These are phyloP conservation scores for Cephalotes varians DNA, from an alignment of 2,888 invertebrate genomes.

Conservation along the genomic window DNA sequence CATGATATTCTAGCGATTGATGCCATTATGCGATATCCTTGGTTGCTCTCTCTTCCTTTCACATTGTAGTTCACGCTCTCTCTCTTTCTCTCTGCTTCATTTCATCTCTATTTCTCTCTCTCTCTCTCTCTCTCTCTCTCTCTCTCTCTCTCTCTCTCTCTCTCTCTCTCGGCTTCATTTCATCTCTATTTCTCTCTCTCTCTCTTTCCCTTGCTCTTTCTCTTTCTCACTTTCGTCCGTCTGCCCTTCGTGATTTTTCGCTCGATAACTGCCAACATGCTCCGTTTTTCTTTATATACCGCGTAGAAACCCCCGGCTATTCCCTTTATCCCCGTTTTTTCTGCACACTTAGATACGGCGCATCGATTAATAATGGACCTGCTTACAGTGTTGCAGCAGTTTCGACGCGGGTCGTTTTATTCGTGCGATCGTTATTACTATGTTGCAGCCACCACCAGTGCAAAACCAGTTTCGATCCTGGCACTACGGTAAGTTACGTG, in stretches of 20 bases:
- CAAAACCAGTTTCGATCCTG: constrained; percentile 54
- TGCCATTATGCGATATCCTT: constrained; percentile 21
- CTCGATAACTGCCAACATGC: constrained; percentile 29
- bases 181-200: no score
- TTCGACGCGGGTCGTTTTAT: constrained; percentile 48
- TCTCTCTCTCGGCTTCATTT: no score
- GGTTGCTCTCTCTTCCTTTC: not conserved
- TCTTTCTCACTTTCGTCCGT: not conserved
- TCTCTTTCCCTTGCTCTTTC: not conserved
- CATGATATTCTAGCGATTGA: not conserved
- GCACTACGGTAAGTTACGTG: constrained; percentile 45
- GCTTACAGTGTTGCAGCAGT: constrained; percentile 50
- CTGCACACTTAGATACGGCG: constrained; percentile 36
- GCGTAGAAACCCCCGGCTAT: constrained; percentile 25
- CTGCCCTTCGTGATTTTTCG: constrained; percentile 47
- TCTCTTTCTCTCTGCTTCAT: not conserved
- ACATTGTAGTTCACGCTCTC: not conserved
- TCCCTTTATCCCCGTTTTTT: constrained; percentile 33
- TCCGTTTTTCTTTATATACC: constrained; percentile 19
- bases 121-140: not conserved
- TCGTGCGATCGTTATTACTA: constrained; percentile 56
- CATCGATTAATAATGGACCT: constrained; percentile 53
- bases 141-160: no score
- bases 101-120: not conserved
- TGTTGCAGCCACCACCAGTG: constrained; percentile 41